Evolutionary conservation across 2,888 invertebrate genomes (phyloP), one percentile per base, ranked within the genome.

Genomic region (Plusia festucae): DNA sequence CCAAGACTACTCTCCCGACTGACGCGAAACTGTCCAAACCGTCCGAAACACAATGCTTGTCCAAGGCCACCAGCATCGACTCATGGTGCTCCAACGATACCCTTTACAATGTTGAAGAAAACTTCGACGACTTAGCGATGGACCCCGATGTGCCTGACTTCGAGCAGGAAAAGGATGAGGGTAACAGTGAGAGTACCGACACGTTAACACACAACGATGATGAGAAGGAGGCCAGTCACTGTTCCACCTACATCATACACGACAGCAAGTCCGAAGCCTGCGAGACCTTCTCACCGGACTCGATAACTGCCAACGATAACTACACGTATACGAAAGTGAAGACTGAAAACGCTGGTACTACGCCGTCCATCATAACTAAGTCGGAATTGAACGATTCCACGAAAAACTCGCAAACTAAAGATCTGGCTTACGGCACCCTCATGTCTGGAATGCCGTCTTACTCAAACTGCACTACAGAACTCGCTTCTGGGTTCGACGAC

Each of bases 81-180:
- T 96, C 96, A 3, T 96, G 96, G 93, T 96, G 96, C 86, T 96
- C 96, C 24, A 96, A 96, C 84, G 96, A 96, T 78, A 96, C 96
- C 0, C 87, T 96, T 2, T 96, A 96, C 85, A 96, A 96, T 81
- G 94, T 96, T 34, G 96, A 96, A 82, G 96, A 96, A 65, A 95
- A 95, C 73, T 95, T 95, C 78, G 95, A 95, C 65, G 95, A 95
- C 76, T 82, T 95, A 13, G 93, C 88, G 3, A 82, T 91, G 85
- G 95, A 95, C 57, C 85, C 91, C 13, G 94, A 94, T 8, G 71
- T 89, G 1, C 87, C 90, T 13, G 88, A 90, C 2, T 85, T 86
- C 58, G 89, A 88, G 60, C 74, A 68, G 2, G 85, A 85, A 9
- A 83, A 84, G 44, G 88, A 89, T 15, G 87, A 85, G 53, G 90